Evolutionary conservation across 2,888 invertebrate genomes (phyloP).

Genomic region (Drosophila parthenogenetica): DNA sequence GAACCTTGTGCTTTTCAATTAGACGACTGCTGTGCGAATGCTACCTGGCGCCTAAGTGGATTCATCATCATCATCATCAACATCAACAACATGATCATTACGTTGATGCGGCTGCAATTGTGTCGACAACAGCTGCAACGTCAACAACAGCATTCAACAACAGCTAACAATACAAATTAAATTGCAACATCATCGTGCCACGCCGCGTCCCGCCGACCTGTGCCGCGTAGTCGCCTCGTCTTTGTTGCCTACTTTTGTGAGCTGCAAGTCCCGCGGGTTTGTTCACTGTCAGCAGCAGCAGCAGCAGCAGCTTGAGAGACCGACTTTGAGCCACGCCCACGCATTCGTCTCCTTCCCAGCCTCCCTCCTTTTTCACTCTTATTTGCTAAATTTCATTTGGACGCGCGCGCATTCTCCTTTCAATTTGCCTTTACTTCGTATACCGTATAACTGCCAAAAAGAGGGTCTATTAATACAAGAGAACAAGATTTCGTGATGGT

Average conservation of each 20-base stretch:
- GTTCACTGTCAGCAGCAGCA: conserved; percentile 66
- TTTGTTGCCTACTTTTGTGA: conserved; percentile 74
- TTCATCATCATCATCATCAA: conserved; percentile 76
- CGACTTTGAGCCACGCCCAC: conserved; percentile 40
- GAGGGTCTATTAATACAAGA: neutral
- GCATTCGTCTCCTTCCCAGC: neutral
- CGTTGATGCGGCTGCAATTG: conserved; percentile 64
- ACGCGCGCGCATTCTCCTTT: conserved; percentile 37
- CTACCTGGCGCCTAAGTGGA: conserved; percentile 66
- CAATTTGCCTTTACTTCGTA: conserved; percentile 53
- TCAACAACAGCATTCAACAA: conserved; percentile 44
- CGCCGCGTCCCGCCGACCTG: conserved; percentile 36
- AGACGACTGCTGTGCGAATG: conserved; percentile 50
- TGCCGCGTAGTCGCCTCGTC: conserved; percentile 39
- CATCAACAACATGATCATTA: conserved; percentile 55
- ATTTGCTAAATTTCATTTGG: conserved; percentile 66
- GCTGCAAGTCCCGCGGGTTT: conserved; percentile 48
- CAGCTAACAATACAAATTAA: conserved; percentile 76
- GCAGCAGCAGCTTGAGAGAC: conserved; percentile 41
- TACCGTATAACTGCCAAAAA: conserved; percentile 5
- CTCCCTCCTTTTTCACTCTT: conserved; percentile 12
- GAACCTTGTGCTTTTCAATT: conserved; percentile 72
- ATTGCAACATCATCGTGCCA: conserved; percentile 74
- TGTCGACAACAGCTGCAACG: conserved; percentile 48
- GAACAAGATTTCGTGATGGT: neutral